A percentile compares a stretch with the other conserved stretches of the same genome.
These are phyloP conservation scores for Nematopogon swammerdamellus DNA, from an alignment of 2,888 invertebrate genomes.

Conservation along the genomic window DNA sequence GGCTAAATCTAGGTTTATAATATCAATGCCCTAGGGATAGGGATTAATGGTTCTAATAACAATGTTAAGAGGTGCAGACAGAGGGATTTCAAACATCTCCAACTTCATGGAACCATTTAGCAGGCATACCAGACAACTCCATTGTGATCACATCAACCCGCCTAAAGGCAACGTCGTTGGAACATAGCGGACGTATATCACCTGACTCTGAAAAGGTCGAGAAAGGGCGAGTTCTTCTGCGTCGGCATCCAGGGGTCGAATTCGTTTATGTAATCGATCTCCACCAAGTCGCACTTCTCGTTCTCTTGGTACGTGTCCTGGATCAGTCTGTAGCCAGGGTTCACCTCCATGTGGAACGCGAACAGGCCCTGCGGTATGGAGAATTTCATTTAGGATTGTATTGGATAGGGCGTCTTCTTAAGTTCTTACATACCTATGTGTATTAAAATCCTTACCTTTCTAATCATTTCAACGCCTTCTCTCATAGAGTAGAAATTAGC, in stretches of 20 bases:
- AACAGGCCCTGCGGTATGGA: conserved; percentile 40
- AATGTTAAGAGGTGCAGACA: too few species aligned
- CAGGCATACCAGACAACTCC: too few species aligned
- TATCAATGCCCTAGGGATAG: too few species aligned
- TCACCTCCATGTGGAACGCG: conserved; percentile 56
- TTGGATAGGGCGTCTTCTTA: not conserved
- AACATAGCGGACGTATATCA: too few species aligned
- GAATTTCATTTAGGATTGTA: not conserved
- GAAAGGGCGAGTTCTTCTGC: conserved; percentile 49
- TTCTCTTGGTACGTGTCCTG: conserved; percentile 57
- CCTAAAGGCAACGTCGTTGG: too few species aligned
- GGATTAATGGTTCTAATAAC: too few species aligned
- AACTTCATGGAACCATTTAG: too few species aligned
- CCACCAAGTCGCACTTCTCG: conserved; percentile 60
- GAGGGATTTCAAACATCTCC: too few species aligned
- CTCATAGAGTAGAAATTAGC: conserved; percentile 39
- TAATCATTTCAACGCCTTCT: conserved; percentile 41
- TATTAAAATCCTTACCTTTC: conserved; percentile 21
- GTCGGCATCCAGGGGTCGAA: conserved; percentile 53
- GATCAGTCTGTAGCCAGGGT: conserved; percentile 54
- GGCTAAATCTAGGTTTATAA: too few species aligned
- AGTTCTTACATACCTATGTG: too few species aligned
- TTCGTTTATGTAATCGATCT: conserved; percentile 52
- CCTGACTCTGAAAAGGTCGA: conserved; percentile 54
- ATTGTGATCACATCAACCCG: too few species aligned